Evolutionary conservation across 2,888 invertebrate species (phyloP), one percentile per base, ranked within the genome.

Genomic region (Eretmocerus hayati): DNA sequence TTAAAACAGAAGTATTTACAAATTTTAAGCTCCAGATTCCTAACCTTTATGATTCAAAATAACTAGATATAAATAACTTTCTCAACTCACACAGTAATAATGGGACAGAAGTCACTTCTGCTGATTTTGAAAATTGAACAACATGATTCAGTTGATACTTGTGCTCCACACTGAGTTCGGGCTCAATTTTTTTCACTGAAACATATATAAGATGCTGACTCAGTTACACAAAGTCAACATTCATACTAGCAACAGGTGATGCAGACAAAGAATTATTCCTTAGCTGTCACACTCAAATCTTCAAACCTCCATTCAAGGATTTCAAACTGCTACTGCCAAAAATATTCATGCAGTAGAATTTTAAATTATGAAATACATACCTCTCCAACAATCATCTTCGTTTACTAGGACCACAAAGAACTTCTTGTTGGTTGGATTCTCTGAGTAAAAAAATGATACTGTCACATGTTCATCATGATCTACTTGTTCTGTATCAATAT

Each of bases 121-220:
- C 57, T 23, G 56, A 46, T 26, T 58, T 57, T 1, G 61, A 52
- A 32, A 60, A 57, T 16, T 62, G 56, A 5, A 61, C 46, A 4
- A 48, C 44, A 13, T 43, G 39, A 39, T 56, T 58, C 5, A 67
- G 48, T 31, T 59, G 48, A 3, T 57, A 54, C 32, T 58, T 42
- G 38, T 68, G 56, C 23, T 60, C 61, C 23, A 53, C 48, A 31
- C 59, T 58, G 3, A 67, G 56, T 32, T 49, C 46, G 3, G 70
- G 70, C 42, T 64, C 58, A 51, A 65, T 65, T 19, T 59, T 52
- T 32, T 61, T 57, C 26, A 69, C 70, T 70, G 48, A 43, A 62
- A 64, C 11, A 43, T 54, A 47, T 43, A 40, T 3, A 37, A 30
- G 13, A 26, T 26, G 26, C 8, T n/a, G 18, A 41, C n/a, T n/a